Evolutionary conservation across 2,797 vertebrate species (phyloP), one percentile per base, ranked within the genome.

Genomic region (Phrynocephalus forsythii): DNA sequence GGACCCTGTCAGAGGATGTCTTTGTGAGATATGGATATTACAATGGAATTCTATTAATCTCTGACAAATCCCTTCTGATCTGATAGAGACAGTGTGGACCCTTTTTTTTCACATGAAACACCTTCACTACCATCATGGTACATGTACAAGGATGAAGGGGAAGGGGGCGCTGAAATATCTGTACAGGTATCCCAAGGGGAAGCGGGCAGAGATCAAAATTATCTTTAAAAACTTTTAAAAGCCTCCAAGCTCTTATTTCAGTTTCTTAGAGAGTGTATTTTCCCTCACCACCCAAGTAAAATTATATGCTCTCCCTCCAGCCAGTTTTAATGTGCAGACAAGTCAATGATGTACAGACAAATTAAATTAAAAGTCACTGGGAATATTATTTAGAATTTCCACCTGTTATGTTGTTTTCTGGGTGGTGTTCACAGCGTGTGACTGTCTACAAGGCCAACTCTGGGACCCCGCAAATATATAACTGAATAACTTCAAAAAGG

Each of bases 11-110:
- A 93, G 93, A 91, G 91, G 92, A 94, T 87, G 88, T 94, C 94
- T 92, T 87, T 90, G 90, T 93, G 94, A 94, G 95, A 95, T 92
- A 92, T 88, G 92, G 94, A 93, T 94, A 93, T 95, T 94, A 94
- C 88, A 92, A 85, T 93, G 95, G 95, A 90, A 91, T 95, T 91
- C 94, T 90, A 91, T 94, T 96, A 92, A 94, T 94, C 95, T 95
- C 93, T 93, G 94, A 91, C 93, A 91, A 91, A 92, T 95, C 92
- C 93, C 87, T 86, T 92, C 92, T 93, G 94, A 87, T 95, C 95
- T 95, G 95, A 96, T 94, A 93, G 94, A 93, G 91, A 86, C 93
- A 83, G 83, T 90, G 85, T 90, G 87, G 87, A 83, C 93, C 92
- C 33, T 33, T 92, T 90, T 93, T 93, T 92, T 94, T 94, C 93